Percentiles rank a stretch among this genome's conserved stretches.
phyloP scores from a whole-genome alignment of 2,888 invertebrate genomes.

The Agonopterix heracliana region DNA sequence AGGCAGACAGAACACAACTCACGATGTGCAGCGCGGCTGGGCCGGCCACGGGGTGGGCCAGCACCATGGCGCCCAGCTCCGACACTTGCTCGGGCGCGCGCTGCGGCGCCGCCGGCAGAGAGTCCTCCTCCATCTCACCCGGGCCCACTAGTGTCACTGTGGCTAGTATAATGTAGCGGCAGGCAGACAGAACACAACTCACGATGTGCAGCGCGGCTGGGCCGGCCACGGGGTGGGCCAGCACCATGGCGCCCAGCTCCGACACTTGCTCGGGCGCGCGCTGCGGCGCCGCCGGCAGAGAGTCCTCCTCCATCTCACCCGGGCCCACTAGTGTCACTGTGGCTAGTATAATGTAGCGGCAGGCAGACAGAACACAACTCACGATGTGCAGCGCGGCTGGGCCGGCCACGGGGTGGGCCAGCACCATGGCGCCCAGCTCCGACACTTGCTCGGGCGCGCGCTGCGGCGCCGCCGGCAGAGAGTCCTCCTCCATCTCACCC shows the following conservation, averaged over 20 bases:
- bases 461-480: conserved; percentile 63
- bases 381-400: conserved; percentile 52
- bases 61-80: too few species aligned
- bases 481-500: conserved; percentile 81
- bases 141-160: too few species aligned
- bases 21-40: too few species aligned
- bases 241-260: conserved; percentile 86
- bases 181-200: conserved; percentile 2
- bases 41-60: too few species aligned
- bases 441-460: conserved; percentile 83
- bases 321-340: too few species aligned
- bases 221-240: conserved; percentile 70
- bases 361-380: conserved; percentile 2
- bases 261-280: conserved; percentile 83
- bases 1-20: too few species aligned
- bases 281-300: conserved; percentile 63
- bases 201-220: conserved; percentile 52
- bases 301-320: conserved; percentile 81
- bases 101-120: too few species aligned
- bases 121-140: too few species aligned
- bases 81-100: too few species aligned
- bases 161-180: too few species aligned
- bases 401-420: conserved; percentile 70
- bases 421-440: conserved; percentile 86
- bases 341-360: too few species aligned